Evolutionary conservation across 2,113 vertebrate species (phyloP).

Genomic region (Pedionomus torquatus): DNA sequence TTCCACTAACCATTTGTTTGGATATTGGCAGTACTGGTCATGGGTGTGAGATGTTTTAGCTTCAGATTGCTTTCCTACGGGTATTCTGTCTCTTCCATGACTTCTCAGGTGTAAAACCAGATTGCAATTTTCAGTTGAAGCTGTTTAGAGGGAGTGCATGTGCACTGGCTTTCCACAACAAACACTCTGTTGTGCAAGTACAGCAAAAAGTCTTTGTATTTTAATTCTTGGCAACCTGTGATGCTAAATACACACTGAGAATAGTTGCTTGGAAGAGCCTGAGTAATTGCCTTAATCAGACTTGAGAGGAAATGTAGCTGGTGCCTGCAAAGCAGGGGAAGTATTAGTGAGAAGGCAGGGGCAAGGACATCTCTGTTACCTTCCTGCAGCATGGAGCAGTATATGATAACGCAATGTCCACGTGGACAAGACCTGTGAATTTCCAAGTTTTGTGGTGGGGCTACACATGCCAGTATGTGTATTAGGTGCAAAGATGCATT

Average conservation of each 20-base stretch:
- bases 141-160: not conserved
- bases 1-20: not conserved
- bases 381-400: not conserved
- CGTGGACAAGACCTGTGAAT: rapidly evolving
- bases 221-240: not conserved
- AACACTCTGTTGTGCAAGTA: not conserved
- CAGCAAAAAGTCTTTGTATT: not conserved
- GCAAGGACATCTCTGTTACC: not conserved
- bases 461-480: rapidly evolving
- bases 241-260: not conserved
- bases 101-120: not conserved
- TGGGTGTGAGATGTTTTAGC: not conserved
- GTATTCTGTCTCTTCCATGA: not conserved
- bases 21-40: not conserved
- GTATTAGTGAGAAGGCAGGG: rapidly evolving
- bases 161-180: not conserved
- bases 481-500: rapidly evolving
- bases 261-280: not conserved
- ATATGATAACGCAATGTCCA: not conserved
- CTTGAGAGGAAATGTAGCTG: not conserved
- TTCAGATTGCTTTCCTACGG: not conserved
- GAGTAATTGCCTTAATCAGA: not conserved
- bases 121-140: not conserved
- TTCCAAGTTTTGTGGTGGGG: not conserved
- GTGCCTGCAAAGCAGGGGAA: not conserved